phyloP scores from a whole-genome alignment of 2,888 invertebrate genomes.

The Macaria notata region DNA sequence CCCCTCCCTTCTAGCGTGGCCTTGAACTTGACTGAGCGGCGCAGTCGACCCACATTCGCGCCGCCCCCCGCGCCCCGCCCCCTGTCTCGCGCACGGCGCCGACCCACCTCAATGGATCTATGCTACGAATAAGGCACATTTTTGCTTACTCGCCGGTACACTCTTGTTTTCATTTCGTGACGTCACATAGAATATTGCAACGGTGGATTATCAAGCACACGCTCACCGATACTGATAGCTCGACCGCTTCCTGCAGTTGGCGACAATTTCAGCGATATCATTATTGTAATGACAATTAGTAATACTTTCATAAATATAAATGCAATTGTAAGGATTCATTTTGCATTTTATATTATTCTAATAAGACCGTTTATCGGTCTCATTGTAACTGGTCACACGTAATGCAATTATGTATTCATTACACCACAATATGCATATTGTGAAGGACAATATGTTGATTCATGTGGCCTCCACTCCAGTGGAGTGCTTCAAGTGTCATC shows the following conservation, averaged over 20 bases:
- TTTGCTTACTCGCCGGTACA: constrained; percentile 53
- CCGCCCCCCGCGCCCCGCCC: constrained; percentile 56
- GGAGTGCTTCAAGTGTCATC: no score
- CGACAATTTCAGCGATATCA: no score
- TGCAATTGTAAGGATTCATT: no score
- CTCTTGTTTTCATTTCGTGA: constrained; percentile 71
- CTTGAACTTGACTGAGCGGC: constrained; percentile 78
- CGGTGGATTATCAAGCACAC: constrained; percentile 53
- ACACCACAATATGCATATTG: no score
- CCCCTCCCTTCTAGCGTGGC: constrained; percentile 64
- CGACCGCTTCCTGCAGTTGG: constrained; percentile 19
- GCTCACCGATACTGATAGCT: constrained; percentile 28
- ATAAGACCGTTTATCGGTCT: no score
- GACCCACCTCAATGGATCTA: constrained; percentile 68
- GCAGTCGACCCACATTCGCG: constrained; percentile 75
- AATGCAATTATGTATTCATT: no score
- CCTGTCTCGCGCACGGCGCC: constrained; percentile 66
- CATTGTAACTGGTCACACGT: no score
- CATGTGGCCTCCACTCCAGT: no score
- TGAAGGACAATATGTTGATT: no score
- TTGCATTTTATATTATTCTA: no score
- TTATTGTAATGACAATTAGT: no score
- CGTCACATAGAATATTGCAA: constrained; percentile 57
- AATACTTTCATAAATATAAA: no score
- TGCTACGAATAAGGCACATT: constrained; percentile 59